Percentiles rank a stretch among this genome's conserved stretches.
phyloP scores from a whole-genome alignment of 2,888 invertebrate species.

The Lithophane ornitopus region DNA sequence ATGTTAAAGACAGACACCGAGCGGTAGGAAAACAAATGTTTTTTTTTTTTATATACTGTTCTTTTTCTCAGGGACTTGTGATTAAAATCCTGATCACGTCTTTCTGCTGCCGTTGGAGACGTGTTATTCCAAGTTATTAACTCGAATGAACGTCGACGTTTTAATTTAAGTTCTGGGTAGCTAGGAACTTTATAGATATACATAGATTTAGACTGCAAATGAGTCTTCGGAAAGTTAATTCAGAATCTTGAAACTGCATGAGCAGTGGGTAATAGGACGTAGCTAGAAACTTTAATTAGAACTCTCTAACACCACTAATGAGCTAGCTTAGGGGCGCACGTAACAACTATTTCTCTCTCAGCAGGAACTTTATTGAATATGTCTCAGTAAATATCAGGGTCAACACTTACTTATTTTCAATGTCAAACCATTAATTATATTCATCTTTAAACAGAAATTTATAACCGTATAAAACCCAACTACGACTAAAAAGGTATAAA shows the following conservation, averaged over 20 bases:
- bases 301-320: constrained; percentile 46
- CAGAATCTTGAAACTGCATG: constrained; percentile 53
- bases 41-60: constrained; percentile 36
- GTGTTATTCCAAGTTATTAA: constrained; percentile 71
- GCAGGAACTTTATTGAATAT: constrained; percentile 11
- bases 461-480: too few relatives aligned
- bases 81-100: constrained; percentile 71
- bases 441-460: constrained; percentile 23
- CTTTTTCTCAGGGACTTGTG: constrained; percentile 38
- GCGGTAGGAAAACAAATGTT: constrained; percentile 34
- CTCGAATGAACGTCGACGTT: constrained; percentile 64
- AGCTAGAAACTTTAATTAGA: constrained; percentile 61
- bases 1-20: constrained; percentile 37
- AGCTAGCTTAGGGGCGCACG: constrained; percentile 37
- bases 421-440: constrained; percentile 5
- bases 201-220: constrained; percentile 55
- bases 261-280: constrained; percentile 37
- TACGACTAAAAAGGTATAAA: too few relatives aligned
- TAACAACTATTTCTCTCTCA: constrained; percentile 26
- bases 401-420: constrained; percentile 18
- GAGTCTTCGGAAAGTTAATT: constrained; percentile 53
- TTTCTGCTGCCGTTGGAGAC: constrained; percentile 63
- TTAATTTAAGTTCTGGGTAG: constrained; percentile 67
- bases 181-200: constrained; percentile 53
- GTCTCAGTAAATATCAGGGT: not conserved